These are phyloP conservation scores for Eriosoma lanigerum DNA, from an alignment of 1,140 invertebrate species.

Conservation along the genomic window DNA sequence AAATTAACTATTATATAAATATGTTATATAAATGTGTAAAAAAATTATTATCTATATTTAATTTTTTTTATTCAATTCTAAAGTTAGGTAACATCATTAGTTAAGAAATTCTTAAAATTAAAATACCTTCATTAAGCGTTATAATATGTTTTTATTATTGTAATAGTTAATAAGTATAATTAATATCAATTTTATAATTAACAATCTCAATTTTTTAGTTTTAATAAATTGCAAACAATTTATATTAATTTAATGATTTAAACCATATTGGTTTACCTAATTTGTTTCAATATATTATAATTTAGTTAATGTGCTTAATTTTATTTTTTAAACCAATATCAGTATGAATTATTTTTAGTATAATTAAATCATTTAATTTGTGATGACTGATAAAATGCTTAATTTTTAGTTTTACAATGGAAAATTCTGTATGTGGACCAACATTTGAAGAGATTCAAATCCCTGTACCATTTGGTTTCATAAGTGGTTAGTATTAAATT, in stretches of 20 bases:
- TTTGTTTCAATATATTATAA: no score
- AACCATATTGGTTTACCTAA: no score
- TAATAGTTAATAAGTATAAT: no score
- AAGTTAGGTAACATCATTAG: not conserved
- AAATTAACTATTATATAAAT: no score
- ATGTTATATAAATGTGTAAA: not conserved
- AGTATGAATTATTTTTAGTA: not conserved
- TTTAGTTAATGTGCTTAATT: not conserved
- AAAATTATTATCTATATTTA: constrained; percentile 6
- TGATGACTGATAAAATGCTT: not conserved
- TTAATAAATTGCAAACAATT: no score
- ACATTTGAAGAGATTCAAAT: constrained; percentile 41
- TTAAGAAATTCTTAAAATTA: not conserved
- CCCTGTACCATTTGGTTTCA: constrained; percentile 27
- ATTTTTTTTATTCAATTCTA: constrained; percentile 8
- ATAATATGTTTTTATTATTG: no score
- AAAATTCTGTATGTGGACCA: not conserved
- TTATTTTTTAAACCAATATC: not conserved
- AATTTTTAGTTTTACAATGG: constrained; percentile 29
- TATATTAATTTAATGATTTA: no score
- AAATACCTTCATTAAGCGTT: not conserved
- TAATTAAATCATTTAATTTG: not conserved
- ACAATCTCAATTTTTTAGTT: no score
- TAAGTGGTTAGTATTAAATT: constrained; percentile 33
- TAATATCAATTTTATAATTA: no score